Evolutionary conservation across 2,888 invertebrate genomes (phyloP).

Genomic region (Papilio protenor): DNA sequence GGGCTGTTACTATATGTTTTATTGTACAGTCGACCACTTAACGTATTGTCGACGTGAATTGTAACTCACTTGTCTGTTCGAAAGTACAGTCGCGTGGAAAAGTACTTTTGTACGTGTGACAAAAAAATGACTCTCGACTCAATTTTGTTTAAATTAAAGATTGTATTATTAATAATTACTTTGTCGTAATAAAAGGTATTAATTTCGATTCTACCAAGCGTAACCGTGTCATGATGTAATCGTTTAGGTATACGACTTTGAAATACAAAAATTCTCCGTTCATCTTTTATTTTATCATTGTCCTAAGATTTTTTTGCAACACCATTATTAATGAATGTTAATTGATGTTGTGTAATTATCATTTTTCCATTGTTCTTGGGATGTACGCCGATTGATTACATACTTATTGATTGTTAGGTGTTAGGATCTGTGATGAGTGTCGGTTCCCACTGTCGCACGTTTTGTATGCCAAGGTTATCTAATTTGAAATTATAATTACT

Average conservation of each 20-base stretch:
- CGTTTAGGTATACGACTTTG: constrained; percentile 23
- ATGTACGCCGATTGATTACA: constrained; percentile 43
- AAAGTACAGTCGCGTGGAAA: constrained; percentile 49
- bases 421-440: constrained; percentile 6
- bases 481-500: constrained; percentile 24
- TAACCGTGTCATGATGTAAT: constrained; percentile 41
- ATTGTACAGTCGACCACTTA: constrained; percentile 61
- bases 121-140: not conserved
- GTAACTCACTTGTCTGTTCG: constrained; percentile 51
- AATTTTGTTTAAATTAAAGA: not conserved
- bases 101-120: constrained; percentile 31
- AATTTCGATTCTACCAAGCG: constrained; percentile 11
- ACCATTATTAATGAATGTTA: constrained; percentile 35
- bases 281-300: constrained; percentile 25
- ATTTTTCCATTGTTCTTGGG: constrained; percentile 42
- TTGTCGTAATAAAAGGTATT: not conserved
- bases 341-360: constrained; percentile 37
- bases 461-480: constrained; percentile 40
- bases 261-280: constrained; percentile 25
- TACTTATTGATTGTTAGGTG: constrained; percentile 33
- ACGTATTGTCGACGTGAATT: constrained; percentile 63
- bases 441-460: constrained; percentile 23
- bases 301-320: constrained; percentile 33
- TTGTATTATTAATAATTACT: not conserved
- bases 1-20: constrained; percentile 69